Base-by-base conservation (phyloP, 2,113 vertebrate species). In the Raphicerus campestris region DNA sequence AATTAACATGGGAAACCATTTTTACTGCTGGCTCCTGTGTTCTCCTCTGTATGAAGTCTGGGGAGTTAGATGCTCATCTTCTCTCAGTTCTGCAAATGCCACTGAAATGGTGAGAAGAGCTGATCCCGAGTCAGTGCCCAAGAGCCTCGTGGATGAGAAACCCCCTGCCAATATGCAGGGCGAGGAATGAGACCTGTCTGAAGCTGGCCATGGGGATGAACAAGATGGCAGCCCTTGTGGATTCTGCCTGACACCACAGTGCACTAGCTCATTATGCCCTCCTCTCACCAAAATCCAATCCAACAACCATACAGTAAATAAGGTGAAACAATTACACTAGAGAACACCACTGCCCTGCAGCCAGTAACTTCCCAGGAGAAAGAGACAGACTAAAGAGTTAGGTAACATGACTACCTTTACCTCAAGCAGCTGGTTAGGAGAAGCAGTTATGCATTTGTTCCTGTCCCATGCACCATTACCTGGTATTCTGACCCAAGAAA, bases 271-370 rank as follows among this genome's bases (percentile, higher is more conserved):
- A 0, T 32, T 15, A 14, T 11, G 26, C 22, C 17, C 49, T 11
- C 42, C 73, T n/a, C 45, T 47, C 53, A 14, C 26, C 61, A 20
- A 11, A 1, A 22, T 28, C 56, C 78, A 81, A 7, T 28, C n/a
- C 66, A 28, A 16, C 35, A 7, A 0, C 2, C 6, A 3, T 0
- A 5, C 26, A 2, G 30, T 7, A 13, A 45, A 32, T 5, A 26
- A 6, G 56, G 20, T 3, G 51, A 58, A 7, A 16, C 15, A 24
- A 3, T 22, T 1, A 11, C 0, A 14, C 1, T 15, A n/a, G 35
- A 39, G 78, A 35, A 10, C 20, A 45, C 47, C 17, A 2, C 73
- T 22, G 55, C 56, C 16, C 30, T 7, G 11, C 0, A 6, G 55
- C 22, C 60, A 8, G 2, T 3, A 2, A 45, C 63, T 42, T 61